phyloP scores from a whole-genome alignment of 2,888 invertebrate species.

The Rhamphomyia laevipes region DNA sequence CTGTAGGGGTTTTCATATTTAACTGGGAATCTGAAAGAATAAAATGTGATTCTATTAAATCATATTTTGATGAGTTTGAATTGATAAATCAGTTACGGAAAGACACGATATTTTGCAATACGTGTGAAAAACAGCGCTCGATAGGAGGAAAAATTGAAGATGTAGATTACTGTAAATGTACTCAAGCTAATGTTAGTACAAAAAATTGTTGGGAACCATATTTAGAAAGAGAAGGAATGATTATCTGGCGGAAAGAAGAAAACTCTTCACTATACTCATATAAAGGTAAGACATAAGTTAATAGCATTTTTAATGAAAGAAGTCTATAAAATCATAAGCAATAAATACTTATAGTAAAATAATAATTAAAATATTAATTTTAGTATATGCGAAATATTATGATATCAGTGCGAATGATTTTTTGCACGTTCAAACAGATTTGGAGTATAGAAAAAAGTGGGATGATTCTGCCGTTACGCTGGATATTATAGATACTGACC shows the following conservation, averaged over 20 bases:
- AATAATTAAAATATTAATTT: conserved; percentile 9
- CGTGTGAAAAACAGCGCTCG: conserved; percentile 38
- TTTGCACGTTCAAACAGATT: conserved; percentile 69
- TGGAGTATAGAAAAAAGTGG: conserved; percentile 66
- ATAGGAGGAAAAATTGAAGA: conserved; percentile 34
- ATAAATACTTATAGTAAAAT: background rate
- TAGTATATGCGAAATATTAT: conserved; percentile 68
- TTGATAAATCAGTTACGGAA: conserved; percentile 42
- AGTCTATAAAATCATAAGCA: background rate
- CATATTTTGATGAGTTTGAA: conserved; percentile 47
- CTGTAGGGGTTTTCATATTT: conserved; percentile 43
- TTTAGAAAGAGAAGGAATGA: conserved; percentile 63
- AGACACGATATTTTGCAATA: conserved; percentile 42
- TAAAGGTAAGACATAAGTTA: conserved; percentile 44
- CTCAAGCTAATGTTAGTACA: conserved; percentile 20
- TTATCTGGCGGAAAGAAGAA: conserved; percentile 69
- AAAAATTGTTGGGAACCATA: conserved; percentile 49
- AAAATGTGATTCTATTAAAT: conserved; percentile 42
- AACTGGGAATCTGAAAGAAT: conserved; percentile 53
- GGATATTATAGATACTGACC: conserved; percentile 55
- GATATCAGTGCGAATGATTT: conserved; percentile 72
- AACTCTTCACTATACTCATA: conserved; percentile 63
- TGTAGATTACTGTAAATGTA: conserved; percentile 41
- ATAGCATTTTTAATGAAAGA: background rate
- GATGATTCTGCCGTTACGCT: conserved; percentile 64